Percentiles rank a stretch among this genome's conserved stretches.
phyloP scores from a whole-genome alignment of 2,113 vertebrate species.

The Gasterosteus nipponicus region DNA sequence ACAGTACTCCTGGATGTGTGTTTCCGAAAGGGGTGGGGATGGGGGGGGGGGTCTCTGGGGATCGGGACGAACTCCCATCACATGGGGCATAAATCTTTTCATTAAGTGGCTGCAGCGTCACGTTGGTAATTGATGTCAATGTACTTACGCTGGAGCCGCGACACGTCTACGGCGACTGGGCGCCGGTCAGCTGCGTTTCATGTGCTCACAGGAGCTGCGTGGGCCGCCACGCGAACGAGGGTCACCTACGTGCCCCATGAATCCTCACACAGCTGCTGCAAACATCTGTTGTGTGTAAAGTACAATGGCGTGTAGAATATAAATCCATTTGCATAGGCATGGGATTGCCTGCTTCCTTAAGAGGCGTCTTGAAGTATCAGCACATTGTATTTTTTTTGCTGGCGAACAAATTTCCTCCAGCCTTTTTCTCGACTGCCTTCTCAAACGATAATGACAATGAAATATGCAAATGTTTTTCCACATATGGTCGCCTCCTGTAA shows the following conservation, averaged over 20 bases:
- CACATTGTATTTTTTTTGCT: constrained; percentile 32
- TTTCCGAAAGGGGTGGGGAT: constrained; percentile 7
- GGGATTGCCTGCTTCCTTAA: constrained; percentile 25
- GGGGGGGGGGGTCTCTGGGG: constrained; percentile 43
- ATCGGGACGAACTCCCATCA: constrained; percentile 64
- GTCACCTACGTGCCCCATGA: constrained; percentile 82
- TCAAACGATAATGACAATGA: constrained; percentile 2
- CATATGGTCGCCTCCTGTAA: neutral
- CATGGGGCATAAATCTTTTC: constrained; percentile 72
- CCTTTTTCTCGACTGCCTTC: neutral
- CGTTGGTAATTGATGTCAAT: constrained; percentile 79
- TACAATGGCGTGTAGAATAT: constrained; percentile 59
- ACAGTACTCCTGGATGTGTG: constrained; percentile 43
- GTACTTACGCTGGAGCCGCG: constrained; percentile 73
- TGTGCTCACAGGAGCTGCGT: constrained; percentile 62
- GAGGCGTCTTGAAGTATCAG: constrained; percentile 54
- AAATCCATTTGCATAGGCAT: constrained; percentile 71
- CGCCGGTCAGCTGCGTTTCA: constrained; percentile 82
- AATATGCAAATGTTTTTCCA: constrained; percentile 18
- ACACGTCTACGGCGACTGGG: constrained; percentile 76
- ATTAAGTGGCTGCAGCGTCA: constrained; percentile 73
- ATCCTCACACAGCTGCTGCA: constrained; percentile 81
- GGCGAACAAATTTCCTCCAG: neutral
- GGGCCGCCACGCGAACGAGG: constrained; percentile 70
- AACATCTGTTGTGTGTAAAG: constrained; percentile 69